Evolutionary conservation across 2,888 invertebrate species (phyloP).

Genomic region (Allolobophora icterica): DNA sequence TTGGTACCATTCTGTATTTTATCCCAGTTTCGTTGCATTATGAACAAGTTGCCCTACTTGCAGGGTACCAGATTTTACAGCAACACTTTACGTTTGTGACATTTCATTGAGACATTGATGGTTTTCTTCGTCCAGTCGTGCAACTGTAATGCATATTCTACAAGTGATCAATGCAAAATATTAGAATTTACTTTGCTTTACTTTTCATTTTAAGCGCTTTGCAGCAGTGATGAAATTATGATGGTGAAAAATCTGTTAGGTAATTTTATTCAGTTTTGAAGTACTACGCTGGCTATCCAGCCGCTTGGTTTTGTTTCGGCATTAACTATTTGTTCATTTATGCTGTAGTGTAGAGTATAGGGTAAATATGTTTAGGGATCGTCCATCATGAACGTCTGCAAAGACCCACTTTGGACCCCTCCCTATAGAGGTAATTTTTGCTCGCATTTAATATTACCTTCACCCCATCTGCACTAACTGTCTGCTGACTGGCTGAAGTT

Average conservation of each 20-base stretch:
- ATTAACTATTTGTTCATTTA: not conserved
- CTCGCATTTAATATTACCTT: too few relatives aligned
- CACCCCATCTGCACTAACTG: too few relatives aligned
- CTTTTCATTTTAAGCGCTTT: not conserved
- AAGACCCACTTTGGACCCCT: too few relatives aligned
- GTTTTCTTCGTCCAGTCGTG: not conserved
- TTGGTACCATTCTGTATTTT: too few relatives aligned
- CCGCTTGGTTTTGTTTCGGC: not conserved
- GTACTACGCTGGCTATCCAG: not conserved
- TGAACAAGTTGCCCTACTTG: too few relatives aligned
- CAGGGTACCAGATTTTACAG: too few relatives aligned
- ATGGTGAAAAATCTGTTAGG: not conserved
- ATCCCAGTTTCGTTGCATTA: too few relatives aligned
- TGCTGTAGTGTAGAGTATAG: not conserved
- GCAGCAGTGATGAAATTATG: not conserved
- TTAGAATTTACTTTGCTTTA: not conserved
- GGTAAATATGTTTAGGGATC: too few relatives aligned
- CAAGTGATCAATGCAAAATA: not conserved
- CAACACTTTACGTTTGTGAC: too few relatives aligned
- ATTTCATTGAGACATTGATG: not conserved
- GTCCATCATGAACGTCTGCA: too few relatives aligned
- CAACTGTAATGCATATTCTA: not conserved
- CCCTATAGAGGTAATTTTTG: too few relatives aligned
- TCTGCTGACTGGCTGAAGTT: too few relatives aligned
- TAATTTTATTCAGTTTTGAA: not conserved